Conservation (phyloP, 2,113 vertebrate genomes). For the Dissostichus mawsoni region DNA sequence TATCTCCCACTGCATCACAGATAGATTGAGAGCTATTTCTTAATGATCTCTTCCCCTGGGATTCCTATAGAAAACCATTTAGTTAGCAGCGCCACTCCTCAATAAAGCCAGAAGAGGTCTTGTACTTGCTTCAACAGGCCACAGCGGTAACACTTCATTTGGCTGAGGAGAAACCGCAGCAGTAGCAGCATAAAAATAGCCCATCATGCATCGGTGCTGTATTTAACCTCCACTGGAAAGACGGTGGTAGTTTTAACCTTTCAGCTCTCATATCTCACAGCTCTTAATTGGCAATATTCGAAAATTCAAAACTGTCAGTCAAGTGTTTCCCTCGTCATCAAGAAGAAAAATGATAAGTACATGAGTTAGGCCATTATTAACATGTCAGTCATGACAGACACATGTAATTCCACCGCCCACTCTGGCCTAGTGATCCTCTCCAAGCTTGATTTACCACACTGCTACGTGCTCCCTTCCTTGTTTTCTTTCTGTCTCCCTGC, state of each 20-base stretch:
- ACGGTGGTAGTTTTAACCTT: constrained; percentile 25
- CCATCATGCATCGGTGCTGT: constrained; percentile 37
- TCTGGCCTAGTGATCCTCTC: background rate
- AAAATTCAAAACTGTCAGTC: constrained; percentile 11
- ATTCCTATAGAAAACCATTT: constrained; percentile 74
- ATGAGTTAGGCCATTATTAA: constrained; percentile 15
- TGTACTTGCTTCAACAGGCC: constrained; percentile 67
- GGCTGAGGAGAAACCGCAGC: constrained; percentile 45
- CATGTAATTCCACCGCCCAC: constrained; percentile 1
- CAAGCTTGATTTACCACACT: constrained; percentile 41
- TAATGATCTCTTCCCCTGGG: constrained; percentile 68
- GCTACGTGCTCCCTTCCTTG: too few species aligned
- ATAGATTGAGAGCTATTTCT: constrained; percentile 61
- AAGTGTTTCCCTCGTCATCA: constrained; percentile 17
- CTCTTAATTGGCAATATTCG: constrained; percentile 17
- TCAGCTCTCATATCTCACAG: background rate
- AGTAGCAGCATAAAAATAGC: constrained; percentile 15
- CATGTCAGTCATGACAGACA: constrained; percentile 1
- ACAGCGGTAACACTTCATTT: constrained; percentile 52
- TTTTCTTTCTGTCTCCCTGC: too few species aligned
- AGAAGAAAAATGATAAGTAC: background rate
- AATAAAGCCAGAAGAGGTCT: constrained; percentile 66
- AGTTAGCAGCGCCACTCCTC: constrained; percentile 60
- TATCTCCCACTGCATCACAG: constrained; percentile 42
- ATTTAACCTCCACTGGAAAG: constrained; percentile 49